Evolutionary conservation across 2,113 vertebrate genomes (phyloP).

Genomic region (Labeo catla): DNA sequence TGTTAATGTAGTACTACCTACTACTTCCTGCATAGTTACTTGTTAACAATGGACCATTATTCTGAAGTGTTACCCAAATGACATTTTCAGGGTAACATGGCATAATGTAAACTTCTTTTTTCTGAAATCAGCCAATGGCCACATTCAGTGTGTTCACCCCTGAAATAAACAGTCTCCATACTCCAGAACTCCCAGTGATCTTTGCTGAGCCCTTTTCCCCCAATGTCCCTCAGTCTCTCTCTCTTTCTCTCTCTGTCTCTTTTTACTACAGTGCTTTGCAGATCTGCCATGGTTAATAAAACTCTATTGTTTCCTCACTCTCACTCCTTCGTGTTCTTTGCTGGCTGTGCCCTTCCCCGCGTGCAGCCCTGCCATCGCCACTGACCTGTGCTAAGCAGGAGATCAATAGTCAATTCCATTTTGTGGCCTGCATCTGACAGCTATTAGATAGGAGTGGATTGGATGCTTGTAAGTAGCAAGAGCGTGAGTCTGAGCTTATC

Average conservation of each 20-base stretch:
- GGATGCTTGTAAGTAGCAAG: conserved; percentile 77
- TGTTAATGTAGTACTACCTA: too few relatives aligned
- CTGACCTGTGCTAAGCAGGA: conserved; percentile 77
- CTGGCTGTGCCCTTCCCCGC: conserved; percentile 42
- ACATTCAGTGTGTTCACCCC: background rate
- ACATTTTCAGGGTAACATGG: background rate
- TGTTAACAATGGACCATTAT: too few relatives aligned
- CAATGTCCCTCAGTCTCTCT: background rate
- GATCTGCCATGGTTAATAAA: conserved; percentile 54
- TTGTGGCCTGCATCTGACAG: conserved; percentile 76
- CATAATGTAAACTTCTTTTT: background rate
- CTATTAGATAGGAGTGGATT: conserved; percentile 79
- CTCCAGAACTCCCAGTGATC: background rate
- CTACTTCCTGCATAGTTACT: too few relatives aligned
- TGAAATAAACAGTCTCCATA: background rate
- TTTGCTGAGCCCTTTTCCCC: background rate
- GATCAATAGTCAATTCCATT: conserved; percentile 86
- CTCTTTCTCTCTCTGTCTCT: background rate
- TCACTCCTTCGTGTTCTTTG: background rate
- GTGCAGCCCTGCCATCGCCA: conserved; percentile 64
- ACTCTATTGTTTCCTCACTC: conserved; percentile 34
- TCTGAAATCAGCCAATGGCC: background rate
- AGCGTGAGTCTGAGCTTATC: conserved; percentile 66
- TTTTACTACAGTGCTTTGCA: conserved; percentile 39
- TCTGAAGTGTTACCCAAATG: too few relatives aligned